Conservation (phyloP, 2,113 vertebrate genomes). For the Chlorodrepanis virens region DNA sequence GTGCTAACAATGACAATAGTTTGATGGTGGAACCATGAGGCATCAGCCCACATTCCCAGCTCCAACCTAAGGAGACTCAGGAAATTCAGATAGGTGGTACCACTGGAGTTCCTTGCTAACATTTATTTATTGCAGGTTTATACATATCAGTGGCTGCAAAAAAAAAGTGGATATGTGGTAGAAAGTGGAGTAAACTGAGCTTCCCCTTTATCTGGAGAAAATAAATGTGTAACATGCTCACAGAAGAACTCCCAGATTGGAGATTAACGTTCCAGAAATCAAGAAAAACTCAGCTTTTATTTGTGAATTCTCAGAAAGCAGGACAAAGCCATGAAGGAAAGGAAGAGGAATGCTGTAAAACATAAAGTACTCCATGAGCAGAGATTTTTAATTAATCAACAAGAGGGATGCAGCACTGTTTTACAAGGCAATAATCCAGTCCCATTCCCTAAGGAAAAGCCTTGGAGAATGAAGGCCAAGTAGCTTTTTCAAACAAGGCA, state of each 20-base stretch:
- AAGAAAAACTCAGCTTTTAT: not conserved
- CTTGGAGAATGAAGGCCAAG: slow-evolving; percentile 35
- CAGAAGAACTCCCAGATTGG: not conserved
- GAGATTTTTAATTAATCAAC: slow-evolving; percentile 58
- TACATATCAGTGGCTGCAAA: not conserved
- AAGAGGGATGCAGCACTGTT: not conserved
- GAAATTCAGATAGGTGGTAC: not conserved
- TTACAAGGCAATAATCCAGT: slow-evolving; percentile 63
- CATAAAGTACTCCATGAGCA: not conserved
- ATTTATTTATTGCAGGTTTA: not conserved
- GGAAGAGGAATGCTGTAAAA: not conserved
- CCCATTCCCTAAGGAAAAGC: slow-evolving; percentile 27
- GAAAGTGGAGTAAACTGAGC: not conserved
- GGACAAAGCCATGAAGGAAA: not conserved
- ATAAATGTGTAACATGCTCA: not conserved
- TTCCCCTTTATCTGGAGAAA: not conserved
- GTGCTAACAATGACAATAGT: not conserved
- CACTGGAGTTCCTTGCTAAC: not conserved
- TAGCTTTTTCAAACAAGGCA: slow-evolving; percentile 60
- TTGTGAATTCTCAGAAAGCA: not conserved
- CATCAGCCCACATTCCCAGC: not conserved
- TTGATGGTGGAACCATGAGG: not conserved
- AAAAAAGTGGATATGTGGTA: not conserved
- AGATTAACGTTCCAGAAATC: not conserved
- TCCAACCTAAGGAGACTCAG: not conserved